Base-by-base conservation (phyloP, 92 coral and sea anemone species). In the Porites evermanni region DNA sequence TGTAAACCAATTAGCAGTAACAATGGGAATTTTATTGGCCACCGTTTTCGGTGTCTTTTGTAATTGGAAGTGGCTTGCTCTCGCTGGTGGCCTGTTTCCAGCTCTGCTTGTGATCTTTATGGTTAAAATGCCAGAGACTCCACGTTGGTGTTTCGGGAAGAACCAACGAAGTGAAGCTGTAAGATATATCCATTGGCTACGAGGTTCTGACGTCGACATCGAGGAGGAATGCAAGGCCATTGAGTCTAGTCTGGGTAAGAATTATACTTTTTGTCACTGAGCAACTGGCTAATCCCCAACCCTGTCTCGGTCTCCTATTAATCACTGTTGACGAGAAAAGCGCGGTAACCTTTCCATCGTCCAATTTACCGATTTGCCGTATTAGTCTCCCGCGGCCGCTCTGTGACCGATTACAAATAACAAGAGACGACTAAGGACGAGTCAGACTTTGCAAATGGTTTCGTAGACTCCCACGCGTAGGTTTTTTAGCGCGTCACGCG, bases 121-220 rank as follows among this genome's bases (percentile, higher is more conserved):
- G 98, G 80, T 70, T 53, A 53, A 85, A 52, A 87, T 96, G 89
- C 98, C 98, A 72, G 98, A 96, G 75, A 94, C 98, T 50, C 98
- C 98, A 8, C 94, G 95, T 3, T 96, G 98, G 98, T 89, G 79
- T 8, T 79, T 96, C 7, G 88, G 90, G 32, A 95, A 93, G 74
- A 91, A 93, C 24, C 74, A 86, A 64, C 85, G 96, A 65, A 75
- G 77, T 58, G 96, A 94, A 58, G 99, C 98, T 16, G 23, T 95
- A 29, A 74, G 80, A 29, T 89, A 93, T 38, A 60, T 96, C 88
- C 69, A 16, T 8, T 92, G 96, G 93, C 81, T 96, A 17, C 79
- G 95, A 58, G 96, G 97, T 8, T 85, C 97, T 58, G 79, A 64
- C 8, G 95, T 81, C 8, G 92, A 91, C 64, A 72, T 89, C 4